Percentiles rank a stretch among this genome's conserved stretches.
phyloP scores from a whole-genome alignment of 2,113 vertebrate species.

The Aepyceros melampus region DNA sequence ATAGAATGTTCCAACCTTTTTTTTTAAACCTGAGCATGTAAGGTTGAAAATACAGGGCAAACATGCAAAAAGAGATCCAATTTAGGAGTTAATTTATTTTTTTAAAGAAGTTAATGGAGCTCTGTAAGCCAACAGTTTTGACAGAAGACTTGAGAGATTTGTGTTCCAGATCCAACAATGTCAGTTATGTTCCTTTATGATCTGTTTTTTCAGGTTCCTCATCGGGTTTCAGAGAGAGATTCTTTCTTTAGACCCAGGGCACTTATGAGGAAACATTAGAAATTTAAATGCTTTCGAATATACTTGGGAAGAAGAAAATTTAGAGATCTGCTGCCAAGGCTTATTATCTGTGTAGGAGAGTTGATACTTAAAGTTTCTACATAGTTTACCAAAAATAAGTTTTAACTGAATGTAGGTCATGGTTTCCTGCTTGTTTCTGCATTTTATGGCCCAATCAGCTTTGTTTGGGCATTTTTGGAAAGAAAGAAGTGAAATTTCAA shows the following conservation, averaged over 20 bases:
- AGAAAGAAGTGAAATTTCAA: background rate
- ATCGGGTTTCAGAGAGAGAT: background rate
- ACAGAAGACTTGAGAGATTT: background rate
- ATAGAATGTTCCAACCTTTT: background rate
- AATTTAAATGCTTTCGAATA: background rate
- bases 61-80: conserved; percentile 3
- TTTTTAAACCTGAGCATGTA: background rate
- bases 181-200: background rate
- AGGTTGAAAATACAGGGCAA: conserved; percentile 8
- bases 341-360: background rate
- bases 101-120: background rate
- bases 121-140: background rate
- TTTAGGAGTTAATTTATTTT: background rate
- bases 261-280: background rate
- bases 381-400: conserved; percentile 39
- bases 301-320: background rate
- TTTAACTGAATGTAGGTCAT: conserved; percentile 14
- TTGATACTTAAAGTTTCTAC: conserved; percentile 35
- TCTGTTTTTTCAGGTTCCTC: conserved; percentile 1
- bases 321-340: background rate
- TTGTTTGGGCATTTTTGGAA: background rate
- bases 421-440: background rate
- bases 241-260: background rate
- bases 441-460: background rate
- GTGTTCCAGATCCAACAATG: background rate